Percentiles rank a stretch among this genome's conserved stretches.
phyloP scores from a whole-genome alignment of 2,888 invertebrate genomes.

The Eupithecia subumbrata region DNA sequence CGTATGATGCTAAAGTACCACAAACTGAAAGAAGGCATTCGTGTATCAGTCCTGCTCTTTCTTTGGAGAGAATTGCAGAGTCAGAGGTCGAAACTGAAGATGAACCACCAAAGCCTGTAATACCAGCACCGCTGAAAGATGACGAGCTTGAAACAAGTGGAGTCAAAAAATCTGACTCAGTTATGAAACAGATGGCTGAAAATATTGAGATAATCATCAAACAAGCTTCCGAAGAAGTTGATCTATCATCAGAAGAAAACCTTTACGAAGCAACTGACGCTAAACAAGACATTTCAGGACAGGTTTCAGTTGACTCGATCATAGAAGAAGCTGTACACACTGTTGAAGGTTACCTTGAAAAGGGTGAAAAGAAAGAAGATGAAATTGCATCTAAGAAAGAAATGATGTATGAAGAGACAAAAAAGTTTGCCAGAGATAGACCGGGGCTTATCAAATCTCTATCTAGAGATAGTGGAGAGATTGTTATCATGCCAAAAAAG shows the following conservation, averaged over 20 bases:
- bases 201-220: slow-evolving; percentile 81
- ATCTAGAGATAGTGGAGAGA: slow-evolving; percentile 78
- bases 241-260: slow-evolving; percentile 72
- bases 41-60: slow-evolving; percentile 78
- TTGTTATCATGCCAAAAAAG: slow-evolving; percentile 78
- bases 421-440: slow-evolving; percentile 66
- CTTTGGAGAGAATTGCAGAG: slow-evolving; percentile 77
- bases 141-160: slow-evolving; percentile 54
- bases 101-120: slow-evolving; percentile 52
- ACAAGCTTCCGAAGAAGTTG: slow-evolving; percentile 79
- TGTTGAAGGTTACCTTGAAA: slow-evolving; percentile 71
- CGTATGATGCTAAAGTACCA: slow-evolving; percentile 78
- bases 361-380: slow-evolving; percentile 58
- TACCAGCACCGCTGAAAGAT: slow-evolving; percentile 46
- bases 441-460: slow-evolving; percentile 77
- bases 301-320: slow-evolving; percentile 78
- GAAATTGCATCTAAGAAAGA: slow-evolving; percentile 63
- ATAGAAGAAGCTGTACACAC: slow-evolving; percentile 78
- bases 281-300: slow-evolving; percentile 62
- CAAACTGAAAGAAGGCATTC: slow-evolving; percentile 78
- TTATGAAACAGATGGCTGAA: slow-evolving; percentile 82
- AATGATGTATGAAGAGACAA: slow-evolving; percentile 64
- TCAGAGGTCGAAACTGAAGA: slow-evolving; percentile 78
- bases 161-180: slow-evolving; percentile 78
- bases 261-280: slow-evolving; percentile 51